Percentiles rank a stretch among this genome's conserved stretches.
phyloP scores from a whole-genome alignment of 2,113 vertebrate species.

The Phrynosoma blainvillii region DNA sequence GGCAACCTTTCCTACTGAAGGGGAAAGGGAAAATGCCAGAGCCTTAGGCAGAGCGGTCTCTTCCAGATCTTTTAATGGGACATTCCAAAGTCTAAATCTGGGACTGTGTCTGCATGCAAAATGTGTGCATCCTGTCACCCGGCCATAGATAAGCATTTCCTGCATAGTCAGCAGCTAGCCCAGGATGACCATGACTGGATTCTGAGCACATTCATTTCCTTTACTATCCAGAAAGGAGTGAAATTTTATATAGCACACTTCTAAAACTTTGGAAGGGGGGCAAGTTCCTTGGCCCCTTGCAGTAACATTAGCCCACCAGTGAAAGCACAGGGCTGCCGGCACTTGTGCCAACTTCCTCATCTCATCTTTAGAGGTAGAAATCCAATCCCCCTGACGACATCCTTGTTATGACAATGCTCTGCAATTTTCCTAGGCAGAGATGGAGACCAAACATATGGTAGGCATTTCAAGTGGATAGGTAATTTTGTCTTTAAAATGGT shows the following conservation, averaged over 20 bases:
- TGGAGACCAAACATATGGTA: background rate
- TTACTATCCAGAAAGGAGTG: slow-evolving; percentile 31
- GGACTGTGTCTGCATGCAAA: background rate
- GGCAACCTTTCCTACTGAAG: background rate
- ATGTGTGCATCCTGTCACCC: too few species aligned
- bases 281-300: background rate
- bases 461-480: background rate
- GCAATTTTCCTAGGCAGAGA: background rate
- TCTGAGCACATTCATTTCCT: background rate
- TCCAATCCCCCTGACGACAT: background rate
- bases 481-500: background rate
- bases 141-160: slow-evolving; percentile 1
- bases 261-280: slow-evolving; percentile 32
- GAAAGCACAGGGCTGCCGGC: slow-evolving; percentile 12
- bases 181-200: slow-evolving; percentile 32
- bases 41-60: background rate
- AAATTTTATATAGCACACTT: slow-evolving; percentile 39
- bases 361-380: slow-evolving; percentile 20
- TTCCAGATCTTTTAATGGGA: background rate
- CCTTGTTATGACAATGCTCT: slow-evolving; percentile 1
- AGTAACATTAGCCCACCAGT: slow-evolving; percentile 17
- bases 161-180: slow-evolving; percentile 28
- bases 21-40: background rate
- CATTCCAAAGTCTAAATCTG: background rate
- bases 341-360: background rate